Evolutionary conservation across 2,113 vertebrate species (phyloP), one percentile per base, ranked within the genome.

Genomic region (Coturnix japonica): DNA sequence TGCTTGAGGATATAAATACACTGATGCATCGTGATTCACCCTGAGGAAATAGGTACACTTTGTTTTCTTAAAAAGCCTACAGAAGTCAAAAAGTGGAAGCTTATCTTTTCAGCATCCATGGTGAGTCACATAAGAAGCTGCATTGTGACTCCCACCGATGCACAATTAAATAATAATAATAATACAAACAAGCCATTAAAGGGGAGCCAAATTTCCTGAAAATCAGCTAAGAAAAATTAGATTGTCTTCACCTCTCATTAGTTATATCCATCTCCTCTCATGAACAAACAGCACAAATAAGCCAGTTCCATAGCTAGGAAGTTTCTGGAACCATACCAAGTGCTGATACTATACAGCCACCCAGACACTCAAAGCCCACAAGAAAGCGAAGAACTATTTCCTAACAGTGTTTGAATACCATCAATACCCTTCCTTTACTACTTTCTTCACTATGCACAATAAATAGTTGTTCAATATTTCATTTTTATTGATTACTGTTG

Each of bases 281-380:
- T 9, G 85, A 90, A 44, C 22, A 90, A 60, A 85, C 39, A 59
- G 43, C 44, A 76, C 35, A 85, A 83, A 65, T 51, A 76, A 81
- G 35, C 6, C 47, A 69, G 16, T 11, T 72, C 73, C 14, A 43
- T 4, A 7, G 22, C 59, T 51, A 63, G 51, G 35, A 87, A 76
- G 25, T 61, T 85, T 80, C 69, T 53, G 26, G 64, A 88, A 76
- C 6, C 33, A 28, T n/a, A 89, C 26, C 18, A 37, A 54, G 16
- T 3, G 0, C 25, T 91, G 39, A 22, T 17, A 30, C 12, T 15
- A 25, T 7, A 59, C 21, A 33, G 47, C 1, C 31, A 78, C 21
- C 43, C 54, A 63, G 25, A 49, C 25, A 60, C 11, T 31, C 18
- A 7, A 21, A 87, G 25, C 31, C 30, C 28, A 11, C 11, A 15